These are phyloP conservation scores for Pocillopora verrucosa DNA, from an alignment of 64 coral and sea anemone species.

Conservation along the genomic window DNA sequence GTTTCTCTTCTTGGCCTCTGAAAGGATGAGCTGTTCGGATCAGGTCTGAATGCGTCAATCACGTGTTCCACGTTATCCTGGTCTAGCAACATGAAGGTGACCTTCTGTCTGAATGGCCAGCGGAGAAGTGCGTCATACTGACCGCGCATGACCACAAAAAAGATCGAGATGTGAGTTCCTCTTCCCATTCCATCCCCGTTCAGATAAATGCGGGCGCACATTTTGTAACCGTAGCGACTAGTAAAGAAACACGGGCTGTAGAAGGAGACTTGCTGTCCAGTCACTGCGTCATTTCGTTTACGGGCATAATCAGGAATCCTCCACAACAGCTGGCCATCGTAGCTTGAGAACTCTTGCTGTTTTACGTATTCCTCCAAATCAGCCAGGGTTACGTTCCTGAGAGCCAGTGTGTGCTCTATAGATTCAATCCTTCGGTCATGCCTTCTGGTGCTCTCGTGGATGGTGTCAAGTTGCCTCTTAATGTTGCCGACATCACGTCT, in stretches of 20 bases:
- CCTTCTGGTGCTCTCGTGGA: slow-evolving; percentile 21
- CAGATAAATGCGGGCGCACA: slow-evolving; percentile 60
- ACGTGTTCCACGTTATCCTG: slow-evolving; percentile 68
- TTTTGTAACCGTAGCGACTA: slow-evolving; percentile 54
- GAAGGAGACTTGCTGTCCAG: slow-evolving; percentile 49
- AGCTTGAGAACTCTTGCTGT: slow-evolving; percentile 2
- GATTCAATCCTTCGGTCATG: slow-evolving; percentile 28
- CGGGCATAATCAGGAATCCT: slow-evolving; percentile 52
- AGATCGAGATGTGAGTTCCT: slow-evolving; percentile 40
- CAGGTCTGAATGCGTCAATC: slow-evolving; percentile 55
- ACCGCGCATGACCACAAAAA: slow-evolving; percentile 67
- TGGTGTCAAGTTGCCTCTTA: slow-evolving; percentile 6
- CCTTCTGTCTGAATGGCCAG: slow-evolving; percentile 69
- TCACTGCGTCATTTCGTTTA: slow-evolving; percentile 48
- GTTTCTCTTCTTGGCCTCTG: slow-evolving; percentile 47
- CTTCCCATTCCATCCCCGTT: slow-evolving; percentile 55
- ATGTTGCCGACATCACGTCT: slow-evolving; percentile 8
- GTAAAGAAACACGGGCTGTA: slow-evolving; percentile 55
- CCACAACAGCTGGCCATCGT: slow-evolving; percentile 38
- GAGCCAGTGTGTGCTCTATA: slow-evolving; percentile 35
- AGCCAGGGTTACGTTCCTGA: slow-evolving; percentile 46
- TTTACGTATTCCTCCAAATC: slow-evolving; percentile 50
- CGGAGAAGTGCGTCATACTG: slow-evolving; percentile 42
- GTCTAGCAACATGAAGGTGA: slow-evolving; percentile 59
- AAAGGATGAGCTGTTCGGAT: slow-evolving; percentile 53